Conservation (phyloP, 53 echinoderm and acorn worm genomes). For the Echinometra lucunter region DNA sequence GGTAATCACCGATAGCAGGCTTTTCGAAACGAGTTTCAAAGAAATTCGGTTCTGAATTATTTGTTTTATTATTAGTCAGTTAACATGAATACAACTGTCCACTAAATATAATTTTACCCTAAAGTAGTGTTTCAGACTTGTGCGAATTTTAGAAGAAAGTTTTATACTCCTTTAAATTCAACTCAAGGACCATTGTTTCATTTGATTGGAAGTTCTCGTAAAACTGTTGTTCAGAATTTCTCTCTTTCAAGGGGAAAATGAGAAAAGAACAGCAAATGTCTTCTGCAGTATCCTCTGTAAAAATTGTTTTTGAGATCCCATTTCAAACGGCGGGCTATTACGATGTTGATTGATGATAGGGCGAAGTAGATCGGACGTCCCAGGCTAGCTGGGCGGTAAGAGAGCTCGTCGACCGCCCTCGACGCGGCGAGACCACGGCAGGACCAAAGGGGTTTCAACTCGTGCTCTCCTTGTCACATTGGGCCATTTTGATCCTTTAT, state of each 20-base stretch:
- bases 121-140: background rate
- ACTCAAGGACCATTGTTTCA: slow-evolving; percentile 14
- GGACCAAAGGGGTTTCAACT: slow-evolving; percentile 44
- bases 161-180: slow-evolving; percentile 23
- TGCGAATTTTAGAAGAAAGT: background rate
- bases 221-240: slow-evolving; percentile 5
- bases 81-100: background rate
- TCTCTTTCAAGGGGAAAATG: background rate
- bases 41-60: background rate
- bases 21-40: too few species aligned
- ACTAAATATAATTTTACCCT: background rate
- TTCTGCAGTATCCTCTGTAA: slow-evolving; percentile 36
- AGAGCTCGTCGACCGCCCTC: slow-evolving; percentile 57
- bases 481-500: slow-evolving; percentile 10
- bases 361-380: slow-evolving; percentile 18
- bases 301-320: slow-evolving; percentile 66
- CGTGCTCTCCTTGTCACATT: slow-evolving; percentile 49
- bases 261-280: background rate
- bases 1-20: too few species aligned
- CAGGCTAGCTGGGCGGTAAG: slow-evolving; percentile 67
- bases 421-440: slow-evolving; percentile 29
- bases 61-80: background rate
- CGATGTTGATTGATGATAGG: slow-evolving; percentile 58
- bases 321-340: slow-evolving; percentile 69
- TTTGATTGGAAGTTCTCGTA: slow-evolving; percentile 35